A percentile compares a stretch with the other conserved stretches of the same genome.
phyloP scores from a whole-genome alignment of 2,113 vertebrate species.

The Zootoca vivipara region DNA sequence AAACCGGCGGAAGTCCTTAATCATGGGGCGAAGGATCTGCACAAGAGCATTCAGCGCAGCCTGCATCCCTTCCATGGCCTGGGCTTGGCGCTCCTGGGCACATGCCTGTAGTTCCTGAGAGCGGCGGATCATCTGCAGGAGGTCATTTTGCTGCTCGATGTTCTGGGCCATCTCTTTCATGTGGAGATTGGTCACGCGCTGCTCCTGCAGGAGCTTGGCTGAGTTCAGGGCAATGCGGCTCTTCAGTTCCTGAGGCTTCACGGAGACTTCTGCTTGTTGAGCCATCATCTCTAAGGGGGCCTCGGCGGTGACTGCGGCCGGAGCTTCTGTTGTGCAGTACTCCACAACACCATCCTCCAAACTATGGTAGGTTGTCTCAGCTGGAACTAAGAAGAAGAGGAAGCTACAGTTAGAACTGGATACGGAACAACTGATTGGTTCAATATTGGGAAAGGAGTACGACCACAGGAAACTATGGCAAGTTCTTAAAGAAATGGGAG shows the following conservation, averaged over 20 bases:
- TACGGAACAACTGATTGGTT: too few species aligned
- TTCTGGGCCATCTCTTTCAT: conserved; percentile 95
- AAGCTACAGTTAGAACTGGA: too few species aligned
- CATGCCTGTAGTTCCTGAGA: conserved; percentile 95
- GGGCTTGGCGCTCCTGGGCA: conserved; percentile 94
- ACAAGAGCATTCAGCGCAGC: conserved; percentile 90
- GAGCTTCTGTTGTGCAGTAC: conserved; percentile 91
- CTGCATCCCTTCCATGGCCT: conserved; percentile 95
- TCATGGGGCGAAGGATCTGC: conserved; percentile 91
- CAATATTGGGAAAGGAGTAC: too few species aligned
- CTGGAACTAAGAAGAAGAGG: conserved; percentile 72
- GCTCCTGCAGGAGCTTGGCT: conserved; percentile 94
- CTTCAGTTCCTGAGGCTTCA: conserved; percentile 94
- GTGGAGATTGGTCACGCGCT: conserved; percentile 93
- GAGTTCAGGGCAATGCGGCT: conserved; percentile 96
- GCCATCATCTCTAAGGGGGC: conserved; percentile 87
- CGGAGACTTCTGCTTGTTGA: conserved; percentile 77
- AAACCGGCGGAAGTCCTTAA: conserved; percentile 93
- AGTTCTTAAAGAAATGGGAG: too few species aligned
- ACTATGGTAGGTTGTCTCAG: conserved; percentile 89
- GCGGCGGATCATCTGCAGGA: conserved; percentile 93
- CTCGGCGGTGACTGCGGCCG: conserved; percentile 77
- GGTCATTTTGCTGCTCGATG: conserved; percentile 93
- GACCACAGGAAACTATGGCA: too few species aligned
- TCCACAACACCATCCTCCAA: conserved; percentile 93